Evolutionary conservation across 2,888 invertebrate species (phyloP).

Genomic region (Neoascia interrupta): DNA sequence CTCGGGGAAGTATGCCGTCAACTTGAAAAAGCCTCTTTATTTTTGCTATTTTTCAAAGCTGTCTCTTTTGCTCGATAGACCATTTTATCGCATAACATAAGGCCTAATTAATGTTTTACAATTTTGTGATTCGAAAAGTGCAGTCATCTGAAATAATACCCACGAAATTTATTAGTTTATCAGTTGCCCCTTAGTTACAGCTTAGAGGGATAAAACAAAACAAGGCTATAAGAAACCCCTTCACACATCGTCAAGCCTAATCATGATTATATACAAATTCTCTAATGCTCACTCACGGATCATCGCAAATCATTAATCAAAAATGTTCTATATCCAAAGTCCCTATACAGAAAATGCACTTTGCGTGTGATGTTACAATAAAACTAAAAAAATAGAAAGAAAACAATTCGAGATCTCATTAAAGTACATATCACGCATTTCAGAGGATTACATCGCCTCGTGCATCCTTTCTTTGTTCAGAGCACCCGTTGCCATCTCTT

Average conservation of each 20-base stretch:
- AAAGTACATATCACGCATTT: conserved; percentile 45
- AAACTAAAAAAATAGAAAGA: conserved; percentile 38
- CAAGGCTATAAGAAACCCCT: conserved; percentile 15
- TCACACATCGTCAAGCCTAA: background rate
- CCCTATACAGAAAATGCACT: background rate
- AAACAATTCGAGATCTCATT: conserved; percentile 36
- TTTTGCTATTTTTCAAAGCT: no score
- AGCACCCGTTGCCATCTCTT: conserved; percentile 22
- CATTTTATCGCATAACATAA: no score
- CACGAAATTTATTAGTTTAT: conserved; percentile 35
- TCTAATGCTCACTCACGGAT: conserved; percentile 31
- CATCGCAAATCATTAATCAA: conserved; percentile 57
- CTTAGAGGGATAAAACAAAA: background rate
- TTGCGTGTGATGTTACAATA: conserved; percentile 52
- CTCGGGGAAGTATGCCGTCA: no score
- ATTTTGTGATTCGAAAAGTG: background rate
- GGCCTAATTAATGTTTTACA: no score
- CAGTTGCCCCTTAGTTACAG: background rate
- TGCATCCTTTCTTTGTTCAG: conserved; percentile 34
- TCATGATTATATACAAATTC: conserved; percentile 19
- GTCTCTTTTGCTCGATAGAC: no score
- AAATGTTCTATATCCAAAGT: conserved; percentile 24
- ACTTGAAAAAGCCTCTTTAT: no score
- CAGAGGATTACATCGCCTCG: conserved; percentile 53
- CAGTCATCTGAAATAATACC: conserved; percentile 12